Evolutionary conservation across 1,140 invertebrate species (phyloP), one percentile per base, ranked within the genome.

Genomic region (Probaryconus sp.): DNA sequence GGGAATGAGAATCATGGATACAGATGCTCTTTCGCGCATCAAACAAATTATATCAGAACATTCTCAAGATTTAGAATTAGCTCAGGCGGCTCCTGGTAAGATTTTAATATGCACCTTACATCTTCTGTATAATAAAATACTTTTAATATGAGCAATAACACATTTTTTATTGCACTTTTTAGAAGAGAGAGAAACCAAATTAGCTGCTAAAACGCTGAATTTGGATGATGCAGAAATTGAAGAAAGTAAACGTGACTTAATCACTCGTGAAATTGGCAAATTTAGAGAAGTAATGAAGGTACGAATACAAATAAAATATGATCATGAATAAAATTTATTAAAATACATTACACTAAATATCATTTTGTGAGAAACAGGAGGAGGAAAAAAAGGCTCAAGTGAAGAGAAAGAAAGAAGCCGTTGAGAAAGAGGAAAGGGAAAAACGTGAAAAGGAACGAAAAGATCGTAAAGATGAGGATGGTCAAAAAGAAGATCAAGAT

Each of bases 221-320:
- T 82, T 94, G 14, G 92, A 95, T 78, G 94, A 95, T 77, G 93
- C 93, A 3, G 94, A 97, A 81, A 92, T 98, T 55, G 97, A 98
- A 88, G 97, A 98, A 88, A 97, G 97, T 83, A 98, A 98, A 86
- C 92, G 96, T n/a, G 93, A 94, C 86, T 91, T 99, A 67, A 98
- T 99, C 72, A 97, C 96, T 77, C 91, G 93, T 74, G 97, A 99
- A 90, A 99, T 99, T 87, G 95, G 95, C 71, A 97, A 97, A 88
- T 99, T 99, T 88, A 91, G 97, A 51, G 97, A 98, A 90, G 95
- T 96, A 61, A 97, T 97, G 93, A 97, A 97, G 94, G 96, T 97
- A 93, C 91, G 53, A n/a, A 33, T 51, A 31, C 35, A 5, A 13
- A 2, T 9, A 35, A 5, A 14, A 35, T 24, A 24, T 24, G 21